These are phyloP conservation scores for Hoplostethus mediterraneus DNA, from an alignment of 2,797 vertebrate genomes.

Conservation along the genomic window DNA sequence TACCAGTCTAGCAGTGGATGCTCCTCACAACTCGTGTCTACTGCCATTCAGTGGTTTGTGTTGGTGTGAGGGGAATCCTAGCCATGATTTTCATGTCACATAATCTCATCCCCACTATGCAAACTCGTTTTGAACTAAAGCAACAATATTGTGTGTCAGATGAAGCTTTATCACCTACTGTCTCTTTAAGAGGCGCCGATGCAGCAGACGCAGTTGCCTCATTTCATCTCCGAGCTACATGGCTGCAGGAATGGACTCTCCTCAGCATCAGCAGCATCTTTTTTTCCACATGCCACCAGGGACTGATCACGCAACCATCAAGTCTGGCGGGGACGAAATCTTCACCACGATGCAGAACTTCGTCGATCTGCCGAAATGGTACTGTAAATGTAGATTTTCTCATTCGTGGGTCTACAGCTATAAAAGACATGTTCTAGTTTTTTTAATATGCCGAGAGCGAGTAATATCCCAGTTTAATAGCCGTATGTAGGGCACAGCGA, in stretches of 20 bases:
- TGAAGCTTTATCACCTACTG: slow-evolving; percentile 42
- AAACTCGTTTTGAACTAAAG: too few species aligned
- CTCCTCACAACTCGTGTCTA: too few species aligned
- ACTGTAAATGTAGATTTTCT: not conserved
- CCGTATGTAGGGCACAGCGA: slow-evolving; percentile 64
- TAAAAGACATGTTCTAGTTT: not conserved
- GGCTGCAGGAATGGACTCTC: slow-evolving; percentile 77
- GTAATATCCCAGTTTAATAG: slow-evolving; percentile 6
- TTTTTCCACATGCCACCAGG: slow-evolving; percentile 55
- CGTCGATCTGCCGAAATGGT: slow-evolving; percentile 60
- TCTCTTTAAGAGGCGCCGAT: slow-evolving; percentile 82
- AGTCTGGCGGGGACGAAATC: slow-evolving; percentile 53
- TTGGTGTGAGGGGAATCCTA: too few species aligned
- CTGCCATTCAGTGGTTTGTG: too few species aligned
- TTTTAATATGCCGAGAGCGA: not conserved
- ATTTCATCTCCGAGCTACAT: slow-evolving; percentile 69
- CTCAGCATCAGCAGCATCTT: slow-evolving; percentile 60
- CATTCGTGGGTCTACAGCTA: not conserved
- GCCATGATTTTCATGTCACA: not conserved
- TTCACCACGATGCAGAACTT: slow-evolving; percentile 52
- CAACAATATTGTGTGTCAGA: too few species aligned
- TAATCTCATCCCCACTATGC: not conserved
- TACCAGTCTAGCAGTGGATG: not conserved
- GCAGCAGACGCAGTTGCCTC: slow-evolving; percentile 77
- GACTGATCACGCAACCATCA: slow-evolving; percentile 48